phyloP scores from a whole-genome alignment of 2,888 invertebrate species.

The Cerastis rubricosa region DNA sequence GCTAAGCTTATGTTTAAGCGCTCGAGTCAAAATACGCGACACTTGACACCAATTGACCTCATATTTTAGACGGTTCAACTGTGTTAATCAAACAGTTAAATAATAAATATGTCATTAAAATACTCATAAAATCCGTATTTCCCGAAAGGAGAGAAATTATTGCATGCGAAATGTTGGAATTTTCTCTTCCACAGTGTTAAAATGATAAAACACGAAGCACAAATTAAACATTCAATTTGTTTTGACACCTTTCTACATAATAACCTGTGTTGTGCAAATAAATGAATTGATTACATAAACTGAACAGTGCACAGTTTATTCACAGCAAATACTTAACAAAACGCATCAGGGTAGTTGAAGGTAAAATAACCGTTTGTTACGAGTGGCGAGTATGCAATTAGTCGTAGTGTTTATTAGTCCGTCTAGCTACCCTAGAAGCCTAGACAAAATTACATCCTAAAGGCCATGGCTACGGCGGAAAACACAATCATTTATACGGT shows the following conservation, averaged over 20 bases:
- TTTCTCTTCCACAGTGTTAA: background rate
- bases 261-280: background rate
- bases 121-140: background rate
- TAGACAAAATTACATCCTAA: background rate
- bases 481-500: too few species aligned
- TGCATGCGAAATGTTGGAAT: background rate
- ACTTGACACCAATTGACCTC: background rate
- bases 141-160: background rate
- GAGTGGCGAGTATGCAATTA: background rate
- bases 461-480: background rate
- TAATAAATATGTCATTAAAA: slow-evolving; percentile 15
- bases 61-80: background rate
- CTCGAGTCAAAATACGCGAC: background rate
- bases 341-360: background rate
- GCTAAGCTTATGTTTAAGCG: background rate
- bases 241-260: background rate
- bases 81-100: slow-evolving; percentile 5
- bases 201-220: background rate
- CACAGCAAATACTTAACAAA: background rate
- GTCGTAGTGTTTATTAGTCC: too few species aligned
- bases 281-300: slow-evolving; percentile 12
- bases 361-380: background rate
- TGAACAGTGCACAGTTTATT: background rate
- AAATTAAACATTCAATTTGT: slow-evolving; percentile 5
- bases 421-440: background rate